Conservation (phyloP, 2,888 invertebrate genomes). For the Caenorhabditis sp. region DNA sequence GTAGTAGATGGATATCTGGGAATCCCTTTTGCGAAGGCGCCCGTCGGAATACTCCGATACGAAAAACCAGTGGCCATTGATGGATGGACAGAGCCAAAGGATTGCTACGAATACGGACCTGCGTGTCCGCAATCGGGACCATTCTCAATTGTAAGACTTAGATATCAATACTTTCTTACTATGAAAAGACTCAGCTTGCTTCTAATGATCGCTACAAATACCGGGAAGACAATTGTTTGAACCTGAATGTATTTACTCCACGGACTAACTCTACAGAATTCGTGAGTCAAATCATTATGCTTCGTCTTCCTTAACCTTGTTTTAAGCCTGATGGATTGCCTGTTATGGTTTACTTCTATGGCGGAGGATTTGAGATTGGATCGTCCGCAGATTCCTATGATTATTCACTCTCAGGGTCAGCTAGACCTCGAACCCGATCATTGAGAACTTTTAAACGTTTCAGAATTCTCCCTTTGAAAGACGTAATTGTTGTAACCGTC, state of each 20-base stretch:
- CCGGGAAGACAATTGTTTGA: conserved; percentile 68
- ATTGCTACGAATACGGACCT: conserved; percentile 74
- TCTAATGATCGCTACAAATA: too few relatives aligned
- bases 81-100: conserved; percentile 59
- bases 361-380: conserved; percentile 69
- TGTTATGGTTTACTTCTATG: conserved; percentile 72
- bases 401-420: conserved; percentile 37
- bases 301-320: too few relatives aligned
- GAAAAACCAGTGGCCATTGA: conserved; percentile 66
- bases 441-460: not conserved
- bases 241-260: conserved; percentile 70
- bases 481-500: conserved; percentile 74
- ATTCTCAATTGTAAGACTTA: too few relatives aligned
- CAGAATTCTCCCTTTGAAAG: conserved; percentile 73
- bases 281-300: conserved; percentile 38
- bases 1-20: conserved; percentile 51
- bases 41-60: conserved; percentile 43
- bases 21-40: conserved; percentile 48
- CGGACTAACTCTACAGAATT: conserved; percentile 53
- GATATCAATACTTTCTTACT: too few relatives aligned
- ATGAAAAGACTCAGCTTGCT: too few relatives aligned
- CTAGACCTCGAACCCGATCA: not conserved
- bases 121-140: conserved; percentile 65
- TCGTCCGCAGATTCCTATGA: conserved; percentile 49
- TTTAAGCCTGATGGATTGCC: conserved; percentile 65